phyloP scores from a whole-genome alignment of 2,888 invertebrate genomes.

The Odontomyia ornata region DNA sequence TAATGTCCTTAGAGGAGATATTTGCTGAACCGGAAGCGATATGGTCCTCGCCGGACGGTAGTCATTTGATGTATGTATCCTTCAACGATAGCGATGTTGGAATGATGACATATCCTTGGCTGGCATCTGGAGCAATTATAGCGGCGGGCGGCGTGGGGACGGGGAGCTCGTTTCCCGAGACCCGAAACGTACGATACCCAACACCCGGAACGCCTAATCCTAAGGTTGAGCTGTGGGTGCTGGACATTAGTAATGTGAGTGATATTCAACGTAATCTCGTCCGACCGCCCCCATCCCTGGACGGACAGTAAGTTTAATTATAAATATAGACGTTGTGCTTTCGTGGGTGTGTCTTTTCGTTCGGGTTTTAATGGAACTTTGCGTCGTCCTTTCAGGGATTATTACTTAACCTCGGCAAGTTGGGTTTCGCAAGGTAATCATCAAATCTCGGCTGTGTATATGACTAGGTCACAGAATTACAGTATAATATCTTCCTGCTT shows the following conservation, averaged over 20 bases:
- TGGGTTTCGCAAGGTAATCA: conserved; percentile 83
- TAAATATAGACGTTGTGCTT: conserved; percentile 22
- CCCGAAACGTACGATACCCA: conserved; percentile 83
- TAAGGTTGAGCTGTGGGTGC: conserved; percentile 81
- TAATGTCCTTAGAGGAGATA: conserved; percentile 79
- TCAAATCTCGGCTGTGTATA: conserved; percentile 88
- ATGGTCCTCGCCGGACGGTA: conserved; percentile 87
- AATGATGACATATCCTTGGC: conserved; percentile 82
- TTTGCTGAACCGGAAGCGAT: conserved; percentile 81
- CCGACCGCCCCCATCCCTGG: conserved; percentile 77
- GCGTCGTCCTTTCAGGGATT: conserved; percentile 71
- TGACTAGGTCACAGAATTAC: conserved; percentile 92
- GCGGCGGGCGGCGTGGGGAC: conserved; percentile 68
- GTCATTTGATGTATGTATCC: conserved; percentile 83
- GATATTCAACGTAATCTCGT: conserved; percentile 73
- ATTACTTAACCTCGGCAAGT: conserved; percentile 89
- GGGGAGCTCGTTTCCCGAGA: conserved; percentile 78
- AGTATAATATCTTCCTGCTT: conserved; percentile 88
- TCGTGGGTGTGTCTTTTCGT: background rate
- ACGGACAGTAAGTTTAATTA: conserved; percentile 77
- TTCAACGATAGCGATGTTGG: conserved; percentile 86
- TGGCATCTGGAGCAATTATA: conserved; percentile 75
- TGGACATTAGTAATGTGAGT: conserved; percentile 76
- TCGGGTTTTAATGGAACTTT: background rate
- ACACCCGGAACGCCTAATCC: conserved; percentile 91